A percentile compares a stretch with the other conserved stretches of the same genome.
Evolutionary conservation across 2,797 vertebrate genomes (phyloP).

Genomic region (Oophaga sylvatica): DNA sequence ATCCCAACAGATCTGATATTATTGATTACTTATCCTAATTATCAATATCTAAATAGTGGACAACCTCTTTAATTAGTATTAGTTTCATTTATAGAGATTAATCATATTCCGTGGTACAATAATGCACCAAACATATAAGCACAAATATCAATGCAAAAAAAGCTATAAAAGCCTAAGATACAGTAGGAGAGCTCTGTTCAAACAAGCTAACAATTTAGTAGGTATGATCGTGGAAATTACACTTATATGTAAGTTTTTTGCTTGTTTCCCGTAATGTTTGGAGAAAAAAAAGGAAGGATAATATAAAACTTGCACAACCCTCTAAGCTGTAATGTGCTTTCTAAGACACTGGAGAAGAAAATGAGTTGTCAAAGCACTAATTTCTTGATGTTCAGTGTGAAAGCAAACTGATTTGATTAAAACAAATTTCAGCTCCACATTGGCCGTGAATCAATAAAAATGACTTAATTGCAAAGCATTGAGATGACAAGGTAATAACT

Average conservation of each 20-base stretch:
- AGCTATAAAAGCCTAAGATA: background rate
- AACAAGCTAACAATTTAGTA: background rate
- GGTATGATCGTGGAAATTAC: background rate
- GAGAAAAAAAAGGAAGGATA: background rate
- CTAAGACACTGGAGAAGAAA: constrained; percentile 36
- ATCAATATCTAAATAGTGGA: no score
- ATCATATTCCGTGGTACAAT: no score
- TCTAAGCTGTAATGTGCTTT: background rate
- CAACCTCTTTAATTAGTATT: no score
- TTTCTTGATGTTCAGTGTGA: constrained; percentile 52
- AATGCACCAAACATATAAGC: background rate
- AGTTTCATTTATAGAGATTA: no score
- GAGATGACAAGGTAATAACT: constrained; percentile 60
- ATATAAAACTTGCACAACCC: constrained; percentile 12
- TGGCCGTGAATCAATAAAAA: constrained; percentile 55
- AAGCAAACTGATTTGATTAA: constrained; percentile 57
- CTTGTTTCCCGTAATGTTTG: background rate
- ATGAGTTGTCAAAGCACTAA: constrained; percentile 53
- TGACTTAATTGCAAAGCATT: constrained; percentile 57
- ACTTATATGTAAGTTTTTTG: background rate
- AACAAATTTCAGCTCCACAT: constrained; percentile 51
- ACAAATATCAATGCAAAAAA: background rate
- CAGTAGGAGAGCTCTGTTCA: background rate
- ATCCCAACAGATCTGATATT: no score
- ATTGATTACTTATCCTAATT: no score